Evolutionary conservation across 2,113 vertebrate genomes (phyloP), one percentile per base, ranked within the genome.

Genomic region (Cromileptes altivelis): DNA sequence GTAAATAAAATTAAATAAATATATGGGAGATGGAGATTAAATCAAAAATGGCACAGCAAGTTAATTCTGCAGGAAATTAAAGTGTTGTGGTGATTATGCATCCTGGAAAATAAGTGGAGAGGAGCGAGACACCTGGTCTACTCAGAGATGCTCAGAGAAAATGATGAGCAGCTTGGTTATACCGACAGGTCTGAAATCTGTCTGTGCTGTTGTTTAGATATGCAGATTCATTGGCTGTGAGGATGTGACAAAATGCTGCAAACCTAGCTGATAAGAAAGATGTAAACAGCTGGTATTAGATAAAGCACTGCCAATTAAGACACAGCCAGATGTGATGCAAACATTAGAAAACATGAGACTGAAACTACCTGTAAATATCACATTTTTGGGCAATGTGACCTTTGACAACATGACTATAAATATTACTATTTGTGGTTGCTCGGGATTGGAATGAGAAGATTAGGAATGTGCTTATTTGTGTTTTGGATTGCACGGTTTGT

Each of bases 161-260:
- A 75, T 57, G 45, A 84, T 33, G 50, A 89, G 62, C 33, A 61
- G 81, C 64, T 75, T 42, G 55, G 77, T 58, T 86, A 87, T 82
- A 63, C 84, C 53, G 81, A 80, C 80, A 84, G 84, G 62, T 70
- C 56, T 76, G 57, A n/a, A 91, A 83, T 81, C 50, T 82, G 74
- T 42, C 61, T 77, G 57, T 60, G 76, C 52, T 70, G 67, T 75
- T 83, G 77, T 75, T 87, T 67, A 60, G 70, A 76, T 73, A 50
- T 74, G 78, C 65, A 88, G 52, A 87, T 90, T 84, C 37, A 25
- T 15, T 42, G 69, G 70, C 65, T 50, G 37, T 19, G 68, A 85
- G 49, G 67, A 86, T 67, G 74, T 69, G 67, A 62, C 58, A 69
- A 45, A 86, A 77, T 50, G 60, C 47, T 56, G 64, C 69, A 69